Evolutionary conservation across 2,888 invertebrate species (phyloP), one percentile per base, ranked within the genome.

Genomic region (Oscheius sp.): DNA sequence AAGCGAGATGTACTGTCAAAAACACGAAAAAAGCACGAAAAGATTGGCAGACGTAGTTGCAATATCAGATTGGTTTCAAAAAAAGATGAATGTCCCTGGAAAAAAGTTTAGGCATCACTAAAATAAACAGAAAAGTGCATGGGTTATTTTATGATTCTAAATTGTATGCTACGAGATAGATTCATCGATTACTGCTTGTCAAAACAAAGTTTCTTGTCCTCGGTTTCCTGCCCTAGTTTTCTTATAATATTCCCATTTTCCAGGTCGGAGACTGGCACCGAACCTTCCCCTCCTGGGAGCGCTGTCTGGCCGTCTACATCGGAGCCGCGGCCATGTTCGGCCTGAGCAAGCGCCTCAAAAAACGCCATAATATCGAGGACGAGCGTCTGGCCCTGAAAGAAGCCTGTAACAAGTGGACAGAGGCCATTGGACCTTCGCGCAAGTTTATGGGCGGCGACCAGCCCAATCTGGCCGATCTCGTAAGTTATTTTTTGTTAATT

Each of bases 261-360:
- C 53, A 92, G 91, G 94, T 93, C 10, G 98, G 97, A 0, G 93
- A 94, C 77, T 99, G 98, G 98, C 93, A 94, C 74, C 92, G 94
- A 74, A 92, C 94, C 84, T 98, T 98, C 89, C 93, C 95, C 0
- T 89, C 92, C 0, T 94, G 94, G 94, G 96, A 97, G 90, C 92
- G 94, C 79, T 90, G 92, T 62, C 89, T 96, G 50, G 95, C 97
- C 90, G 93, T 98, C 0, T 95, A 97, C 89, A 93, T 94, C 0
- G 98, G 98, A 2, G 95, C 98, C 0, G 91, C 93, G 4, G 96
- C 94, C 0, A 99, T 99, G 98, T 97, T 93, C 92, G 88, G 94
- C 47, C 94, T 99, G 82, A 93, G 95, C 0, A 96, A 96, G 90
- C 91, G 94, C 77, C 91, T 99, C 11, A 96, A 96, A 89, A 93